phyloP scores from a whole-genome alignment of 2,888 invertebrate genomes.

The Odiellus spinosus region DNA sequence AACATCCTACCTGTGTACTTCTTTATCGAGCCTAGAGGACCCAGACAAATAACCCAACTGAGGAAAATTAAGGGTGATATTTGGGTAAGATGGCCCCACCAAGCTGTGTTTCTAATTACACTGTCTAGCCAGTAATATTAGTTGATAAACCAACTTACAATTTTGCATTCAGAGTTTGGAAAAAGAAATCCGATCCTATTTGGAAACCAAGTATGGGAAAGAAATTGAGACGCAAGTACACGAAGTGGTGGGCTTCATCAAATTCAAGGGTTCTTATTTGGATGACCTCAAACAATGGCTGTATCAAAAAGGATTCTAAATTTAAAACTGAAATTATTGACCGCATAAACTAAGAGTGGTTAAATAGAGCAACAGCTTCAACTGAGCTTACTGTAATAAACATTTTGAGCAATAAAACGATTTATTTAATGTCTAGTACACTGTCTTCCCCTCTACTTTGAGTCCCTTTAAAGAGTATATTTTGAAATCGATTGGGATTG shows the following conservation, averaged over 20 bases:
- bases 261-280: slow-evolving; percentile 57
- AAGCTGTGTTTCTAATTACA: slow-evolving; percentile 11
- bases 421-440: no score
- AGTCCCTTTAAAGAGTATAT: no score
- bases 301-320: slow-evolving; percentile 54
- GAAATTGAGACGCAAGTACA: slow-evolving; percentile 49
- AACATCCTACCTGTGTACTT: slow-evolving; percentile 72
- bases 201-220: slow-evolving; percentile 40
- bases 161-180: neutral
- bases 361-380: no score
- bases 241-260: slow-evolving; percentile 52
- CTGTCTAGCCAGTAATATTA: no score
- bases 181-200: slow-evolving; percentile 11
- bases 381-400: no score
- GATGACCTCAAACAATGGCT: slow-evolving; percentile 51
- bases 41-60: slow-evolving; percentile 43
- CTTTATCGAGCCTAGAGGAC: slow-evolving; percentile 14
- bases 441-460: no score
- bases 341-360: no score
- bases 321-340: no score
- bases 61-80: slow-evolving; percentile 67
- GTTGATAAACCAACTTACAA: no score
- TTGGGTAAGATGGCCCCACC: no score
- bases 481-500: no score
- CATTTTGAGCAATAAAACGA: no score